Percentiles rank a stretch among this genome's conserved stretches.
Conservation (phyloP, 2,113 vertebrate genomes). For the Hyperoodon ampullatus region DNA sequence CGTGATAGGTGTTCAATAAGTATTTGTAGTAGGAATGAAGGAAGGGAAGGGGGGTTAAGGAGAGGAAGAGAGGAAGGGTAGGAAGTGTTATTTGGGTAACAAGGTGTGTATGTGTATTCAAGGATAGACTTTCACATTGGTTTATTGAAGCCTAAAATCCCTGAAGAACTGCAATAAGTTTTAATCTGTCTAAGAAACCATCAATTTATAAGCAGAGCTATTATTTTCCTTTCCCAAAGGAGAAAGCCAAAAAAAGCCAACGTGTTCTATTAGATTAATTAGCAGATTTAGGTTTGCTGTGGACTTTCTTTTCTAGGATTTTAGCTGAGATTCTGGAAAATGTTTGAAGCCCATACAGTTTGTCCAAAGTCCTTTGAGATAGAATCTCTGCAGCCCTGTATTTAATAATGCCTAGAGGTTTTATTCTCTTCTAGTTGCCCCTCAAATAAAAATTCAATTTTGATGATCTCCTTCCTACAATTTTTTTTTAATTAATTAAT, state of each 20-base stretch:
- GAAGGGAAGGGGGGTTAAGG: neutral
- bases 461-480: neutral
- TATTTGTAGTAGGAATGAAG: neutral
- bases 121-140: neutral
- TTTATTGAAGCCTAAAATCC: neutral
- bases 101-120: neutral
- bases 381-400: neutral
- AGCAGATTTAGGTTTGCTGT: slow-evolving; percentile 7
- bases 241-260: neutral
- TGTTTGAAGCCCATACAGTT: neutral
- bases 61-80: neutral
- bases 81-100: neutral
- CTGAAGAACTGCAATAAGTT: slow-evolving; percentile 20
- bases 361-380: neutral
- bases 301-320: slow-evolving; percentile 45
- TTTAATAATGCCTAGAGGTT: neutral
- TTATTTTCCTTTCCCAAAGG: slow-evolving; percentile 52
- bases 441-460: neutral
- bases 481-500: neutral
- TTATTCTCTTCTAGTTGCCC: neutral
- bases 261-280: neutral
- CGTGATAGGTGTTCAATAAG: neutral
- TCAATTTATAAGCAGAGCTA: slow-evolving; percentile 6
- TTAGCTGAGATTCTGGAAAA: slow-evolving; percentile 23
- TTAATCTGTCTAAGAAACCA: slow-evolving; percentile 3